Evolutionary conservation across 2,797 vertebrate genomes (phyloP), one percentile per base, ranked within the genome.

Genomic region (Thalassophryne amazonica): DNA sequence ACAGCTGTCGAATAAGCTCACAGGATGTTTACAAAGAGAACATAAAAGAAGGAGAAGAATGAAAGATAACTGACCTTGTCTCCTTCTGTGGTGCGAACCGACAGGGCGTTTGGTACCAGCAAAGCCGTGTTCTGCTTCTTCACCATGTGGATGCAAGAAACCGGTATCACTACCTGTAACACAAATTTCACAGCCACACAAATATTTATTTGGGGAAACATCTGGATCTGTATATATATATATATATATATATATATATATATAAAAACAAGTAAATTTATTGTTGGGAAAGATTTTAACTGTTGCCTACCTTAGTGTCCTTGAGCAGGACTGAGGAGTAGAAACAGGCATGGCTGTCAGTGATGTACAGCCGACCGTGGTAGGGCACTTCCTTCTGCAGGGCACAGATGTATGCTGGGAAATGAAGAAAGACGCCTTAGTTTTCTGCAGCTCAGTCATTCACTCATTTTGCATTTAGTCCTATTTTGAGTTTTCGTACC

Each of bases 81-180:
- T 17, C 93, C 91, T 0, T 84, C 61, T 0, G 30, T 58, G 0
- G 93, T 95, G 34, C 91, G 92, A 57, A 95, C 54, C 2, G 92
- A 93, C 72, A 95, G 70, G 3, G 92, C 94, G 0, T 95, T 96
- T 17, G 94, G 94, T 10, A 96, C 93, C 41, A 95, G 78, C 24
- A 95, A 66, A 0, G 86, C 93, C 0, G 78, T 96, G 80, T 95
- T 95, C 78, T 94, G 91, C 52, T 96, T 96, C 78, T 95, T 95
- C 48, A 95, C 60, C 13, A 82, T 50, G 0, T 60, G 76, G 57
- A 96, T 85, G 27, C 56, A 81, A 13, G 73, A 41, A 3, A 94
- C 58, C 0, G 92, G 91, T 53, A 96, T 80, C 25, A 92, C 79
- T 0, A 84, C 81, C 94, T 95, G 69, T 2, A 53, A 59, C 5